Evolutionary conservation across 1,140 invertebrate species (phyloP), one percentile per base, ranked within the genome.

Genomic region (Ceratosolen fusciceps): DNA sequence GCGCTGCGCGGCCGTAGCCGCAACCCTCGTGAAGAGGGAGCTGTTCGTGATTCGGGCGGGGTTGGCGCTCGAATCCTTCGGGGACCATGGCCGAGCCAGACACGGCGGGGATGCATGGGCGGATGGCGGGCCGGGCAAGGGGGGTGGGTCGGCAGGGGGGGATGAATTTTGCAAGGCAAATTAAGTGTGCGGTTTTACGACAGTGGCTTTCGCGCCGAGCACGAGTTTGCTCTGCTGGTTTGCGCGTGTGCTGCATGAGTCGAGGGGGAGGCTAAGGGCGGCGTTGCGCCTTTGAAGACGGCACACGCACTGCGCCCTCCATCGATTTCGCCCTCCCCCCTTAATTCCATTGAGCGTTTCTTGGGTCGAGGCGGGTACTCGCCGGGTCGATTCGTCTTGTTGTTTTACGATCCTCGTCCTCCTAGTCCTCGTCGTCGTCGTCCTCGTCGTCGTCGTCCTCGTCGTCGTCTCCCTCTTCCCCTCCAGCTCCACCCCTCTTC

Each of bases 121-220:
- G 68, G 58, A 72, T 70, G 29, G 39, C 62, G 77, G 71, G 26
- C 74, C 52, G 80, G 75, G 56, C 43, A 34, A 60, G 49, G 77
- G 81, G 82, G 68, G 76, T 65, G 65, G 34, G 62, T 39, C 70
- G 81, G 82, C 84, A 83, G 84, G 77, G 85, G 84, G 84, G 84
- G 84, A 86, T 89, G 85, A 87, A 90, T 89, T 90, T 90, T 90
- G 88, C 89, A 90, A 90, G 87, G 88, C 89, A 90, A 90, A 90
- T 90, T 90, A 90, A 90, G 88, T 89, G 88, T 87, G 88, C 86
- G 89, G 88, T 89, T 90, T 89, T 88, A 88, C 87, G 87, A 88
- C 86, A 85, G 85, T 85, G 86, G 86, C 88, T 88, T 87, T 89
- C 87, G 85, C 87, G 85, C 86, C 84, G 82, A 80, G 83, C 79